Percentiles rank a stretch among this genome's conserved stretches.
phyloP scores from a whole-genome alignment of 2,113 vertebrate species.

The Hucho hucho region DNA sequence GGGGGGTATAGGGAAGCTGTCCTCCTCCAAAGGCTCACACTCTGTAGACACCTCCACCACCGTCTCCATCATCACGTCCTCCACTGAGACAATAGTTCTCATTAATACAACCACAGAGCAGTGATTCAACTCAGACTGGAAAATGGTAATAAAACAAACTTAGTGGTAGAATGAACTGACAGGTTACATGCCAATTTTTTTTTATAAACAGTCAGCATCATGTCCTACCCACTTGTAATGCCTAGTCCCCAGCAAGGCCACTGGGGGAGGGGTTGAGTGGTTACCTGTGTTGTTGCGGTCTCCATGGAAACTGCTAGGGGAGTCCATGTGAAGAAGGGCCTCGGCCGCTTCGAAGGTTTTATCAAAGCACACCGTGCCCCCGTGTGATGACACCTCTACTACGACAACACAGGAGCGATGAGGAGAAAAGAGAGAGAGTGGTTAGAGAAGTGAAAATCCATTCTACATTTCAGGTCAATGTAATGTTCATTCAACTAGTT shows the following conservation, averaged over 20 bases:
- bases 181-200: too few relatives aligned
- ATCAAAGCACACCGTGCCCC: slow-evolving; percentile 85
- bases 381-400: slow-evolving; percentile 86
- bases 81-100: slow-evolving; percentile 43
- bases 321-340: slow-evolving; percentile 97
- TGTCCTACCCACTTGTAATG: background rate
- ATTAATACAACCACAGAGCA: background rate
- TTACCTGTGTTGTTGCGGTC: slow-evolving; percentile 2
- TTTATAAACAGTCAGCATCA: background rate
- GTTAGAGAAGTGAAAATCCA: background rate
- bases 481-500: background rate
- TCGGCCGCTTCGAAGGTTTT: slow-evolving; percentile 98
- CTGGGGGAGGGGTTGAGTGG: background rate
- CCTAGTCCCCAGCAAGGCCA: background rate
- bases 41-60: slow-evolving; percentile 98
- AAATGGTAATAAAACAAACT: background rate
- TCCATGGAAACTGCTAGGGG: slow-evolving; percentile 58
- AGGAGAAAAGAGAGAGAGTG: background rate
- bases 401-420: background rate
- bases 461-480: background rate
- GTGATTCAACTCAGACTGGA: background rate
- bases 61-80: slow-evolving; percentile 94
- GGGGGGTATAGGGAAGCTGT: slow-evolving; percentile 80
- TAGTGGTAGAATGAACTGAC: too few relatives aligned
- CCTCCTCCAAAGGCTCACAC: slow-evolving; percentile 87